These are phyloP conservation scores for Daphoenositta chrysoptera DNA, from an alignment of 2,113 vertebrate genomes.

Conservation along the genomic window DNA sequence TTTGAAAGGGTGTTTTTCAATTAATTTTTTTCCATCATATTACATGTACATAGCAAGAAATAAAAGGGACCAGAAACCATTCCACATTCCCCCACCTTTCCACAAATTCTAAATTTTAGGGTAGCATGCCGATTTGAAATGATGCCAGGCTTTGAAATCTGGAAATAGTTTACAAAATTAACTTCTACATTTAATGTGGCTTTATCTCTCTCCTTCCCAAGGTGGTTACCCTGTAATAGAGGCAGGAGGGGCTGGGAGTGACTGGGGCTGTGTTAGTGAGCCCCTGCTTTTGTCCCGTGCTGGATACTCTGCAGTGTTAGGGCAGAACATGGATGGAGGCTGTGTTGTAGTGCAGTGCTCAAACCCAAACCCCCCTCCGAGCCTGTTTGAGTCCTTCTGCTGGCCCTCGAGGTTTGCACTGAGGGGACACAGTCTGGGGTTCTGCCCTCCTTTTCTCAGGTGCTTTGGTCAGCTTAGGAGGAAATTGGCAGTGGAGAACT, in stretches of 20 bases:
- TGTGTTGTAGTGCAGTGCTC: not conserved
- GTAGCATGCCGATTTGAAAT: not conserved
- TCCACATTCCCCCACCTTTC: not conserved
- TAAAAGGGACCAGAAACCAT: constrained; percentile 45
- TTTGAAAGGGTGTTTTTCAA: constrained; percentile 52
- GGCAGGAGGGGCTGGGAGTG: not conserved
- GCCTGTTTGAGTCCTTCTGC: not conserved
- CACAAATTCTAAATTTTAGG: constrained; percentile 39
- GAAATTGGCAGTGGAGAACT: not conserved
- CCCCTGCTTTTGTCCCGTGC: not conserved
- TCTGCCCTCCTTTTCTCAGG: not conserved
- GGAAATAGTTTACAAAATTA: constrained; percentile 31
- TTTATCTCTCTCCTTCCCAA: constrained; percentile 29
- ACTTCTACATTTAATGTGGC: not conserved
- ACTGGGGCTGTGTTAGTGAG: not conserved
- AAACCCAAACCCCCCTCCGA: fast-evolving
- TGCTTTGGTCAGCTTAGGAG: not conserved
- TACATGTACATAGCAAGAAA: not conserved
- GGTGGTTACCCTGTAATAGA: not conserved
- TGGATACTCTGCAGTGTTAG: not conserved
- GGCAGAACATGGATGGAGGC: not conserved
- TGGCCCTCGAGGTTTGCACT: not conserved
- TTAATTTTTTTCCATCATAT: constrained; percentile 1
- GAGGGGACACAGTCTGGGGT: not conserved
- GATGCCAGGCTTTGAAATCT: constrained; percentile 46